Percentiles rank a stretch among this genome's conserved stretches.
These are phyloP conservation scores for Sebastes taczanowskii DNA, from an alignment of 2,797 vertebrate species.

Conservation along the genomic window DNA sequence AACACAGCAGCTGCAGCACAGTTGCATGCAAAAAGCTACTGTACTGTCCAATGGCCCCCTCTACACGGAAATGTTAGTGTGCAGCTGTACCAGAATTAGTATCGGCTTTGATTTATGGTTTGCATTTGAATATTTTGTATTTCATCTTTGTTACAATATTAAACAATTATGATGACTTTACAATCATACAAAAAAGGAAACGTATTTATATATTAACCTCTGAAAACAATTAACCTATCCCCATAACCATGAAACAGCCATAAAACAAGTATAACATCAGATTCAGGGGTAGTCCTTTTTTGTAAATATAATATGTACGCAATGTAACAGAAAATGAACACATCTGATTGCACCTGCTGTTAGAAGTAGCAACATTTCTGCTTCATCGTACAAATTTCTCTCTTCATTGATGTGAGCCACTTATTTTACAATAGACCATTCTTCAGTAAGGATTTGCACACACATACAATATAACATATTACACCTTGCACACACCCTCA, in stretches of 20 bases:
- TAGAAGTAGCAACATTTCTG: conserved; percentile 57
- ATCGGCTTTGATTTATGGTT: conserved; percentile 18
- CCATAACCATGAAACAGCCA: conserved; percentile 50
- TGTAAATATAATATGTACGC: conserved; percentile 69
- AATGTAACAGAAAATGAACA: conserved; percentile 70
- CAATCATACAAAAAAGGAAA: conserved; percentile 66
- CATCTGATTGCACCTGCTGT: conserved; percentile 56
- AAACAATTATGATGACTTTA: conserved; percentile 55
- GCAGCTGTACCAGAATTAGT: conserved; percentile 16
- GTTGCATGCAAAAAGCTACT: conserved; percentile 45
- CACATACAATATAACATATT: conserved; percentile 57
- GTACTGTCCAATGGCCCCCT: neutral
- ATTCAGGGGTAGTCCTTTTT: conserved; percentile 34
- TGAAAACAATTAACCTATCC: conserved; percentile 64
- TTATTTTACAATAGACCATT: conserved; percentile 67
- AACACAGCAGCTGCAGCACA: conserved; percentile 46
- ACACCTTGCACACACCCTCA: conserved; percentile 64
- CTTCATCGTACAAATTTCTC: conserved; percentile 56
- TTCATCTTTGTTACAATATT: conserved; percentile 55
- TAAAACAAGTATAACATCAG: conserved; percentile 50
- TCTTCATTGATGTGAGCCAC: conserved; percentile 56
- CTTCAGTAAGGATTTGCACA: conserved; percentile 57
- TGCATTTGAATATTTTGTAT: conserved; percentile 26
- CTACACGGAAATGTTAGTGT: conserved; percentile 1
- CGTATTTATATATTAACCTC: conserved; percentile 78